These are phyloP conservation scores for Xiphias gladius DNA, from an alignment of 2,113 vertebrate species.

Conservation along the genomic window DNA sequence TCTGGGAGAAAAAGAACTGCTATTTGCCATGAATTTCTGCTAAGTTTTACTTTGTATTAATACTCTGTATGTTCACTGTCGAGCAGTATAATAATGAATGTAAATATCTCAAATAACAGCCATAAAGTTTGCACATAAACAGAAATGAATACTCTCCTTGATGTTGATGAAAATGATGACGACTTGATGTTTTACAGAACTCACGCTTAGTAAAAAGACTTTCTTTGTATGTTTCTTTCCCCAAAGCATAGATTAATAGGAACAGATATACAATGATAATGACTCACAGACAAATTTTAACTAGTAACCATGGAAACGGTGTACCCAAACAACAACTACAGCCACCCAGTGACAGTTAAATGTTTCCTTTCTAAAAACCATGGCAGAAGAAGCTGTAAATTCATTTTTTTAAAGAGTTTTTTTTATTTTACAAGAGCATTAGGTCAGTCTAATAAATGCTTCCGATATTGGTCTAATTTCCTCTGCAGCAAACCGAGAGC, in stretches of 20 bases:
- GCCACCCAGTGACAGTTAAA: background rate
- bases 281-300: constrained; percentile 53
- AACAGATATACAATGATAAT: constrained; percentile 52
- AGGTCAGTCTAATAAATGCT: background rate
- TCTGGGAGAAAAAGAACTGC: background rate
- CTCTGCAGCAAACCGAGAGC: background rate
- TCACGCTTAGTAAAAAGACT: constrained; percentile 26
- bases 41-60: background rate
- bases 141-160: background rate
- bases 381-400: background rate
- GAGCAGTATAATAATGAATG: background rate
- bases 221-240: constrained; percentile 49
- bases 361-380: constrained; percentile 11
- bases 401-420: too few relatives aligned
- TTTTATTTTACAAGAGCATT: background rate
- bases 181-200: background rate
- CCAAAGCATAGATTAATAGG: constrained; percentile 19
- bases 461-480: constrained; percentile 6
- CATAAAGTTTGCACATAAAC: constrained; percentile 31
- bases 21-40: background rate
- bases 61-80: background rate
- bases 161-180: too few relatives aligned
- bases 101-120: constrained; percentile 7
- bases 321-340: constrained; percentile 58
- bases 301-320: constrained; percentile 64